A percentile compares a stretch with the other conserved stretches of the same genome.
Evolutionary conservation across 2,888 invertebrate species (phyloP).

Genomic region (Syrista parreyssii): DNA sequence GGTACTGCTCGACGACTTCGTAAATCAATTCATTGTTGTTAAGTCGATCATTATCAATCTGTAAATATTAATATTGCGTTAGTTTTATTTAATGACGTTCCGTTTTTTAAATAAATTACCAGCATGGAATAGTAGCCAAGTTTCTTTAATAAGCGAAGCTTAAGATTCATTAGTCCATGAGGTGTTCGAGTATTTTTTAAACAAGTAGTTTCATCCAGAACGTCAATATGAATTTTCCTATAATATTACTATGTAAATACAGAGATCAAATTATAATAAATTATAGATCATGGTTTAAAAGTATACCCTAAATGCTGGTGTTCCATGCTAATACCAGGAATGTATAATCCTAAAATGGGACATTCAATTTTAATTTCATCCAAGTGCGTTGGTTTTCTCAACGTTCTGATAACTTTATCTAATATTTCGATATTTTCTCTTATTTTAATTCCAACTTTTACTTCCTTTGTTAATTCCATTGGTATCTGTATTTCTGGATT

Average conservation of each 20-base stretch:
- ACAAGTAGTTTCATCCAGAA: slow-evolving; percentile 63
- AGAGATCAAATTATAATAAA: not conserved
- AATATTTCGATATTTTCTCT: slow-evolving; percentile 47
- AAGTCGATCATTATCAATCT: not conserved
- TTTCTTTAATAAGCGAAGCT: slow-evolving; percentile 62
- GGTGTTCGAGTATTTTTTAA: slow-evolving; percentile 58
- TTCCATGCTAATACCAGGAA: slow-evolving; percentile 36
- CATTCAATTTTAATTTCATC: slow-evolving; percentile 47
- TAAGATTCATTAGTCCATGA: slow-evolving; percentile 65
- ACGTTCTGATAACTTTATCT: slow-evolving; percentile 41
- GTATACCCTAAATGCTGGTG: slow-evolving; percentile 20
- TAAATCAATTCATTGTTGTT: not conserved
- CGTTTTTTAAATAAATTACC: slow-evolving; percentile 47
- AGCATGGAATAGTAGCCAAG: slow-evolving; percentile 58
- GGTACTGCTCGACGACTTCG: not conserved
- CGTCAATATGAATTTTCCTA: slow-evolving; percentile 63
- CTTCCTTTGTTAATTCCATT: slow-evolving; percentile 39
- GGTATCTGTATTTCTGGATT: slow-evolving; percentile 53
- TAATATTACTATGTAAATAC: slow-evolving; percentile 41
- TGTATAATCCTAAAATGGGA: slow-evolving; percentile 31
- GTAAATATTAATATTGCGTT: not conserved
- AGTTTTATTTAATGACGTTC: not conserved
- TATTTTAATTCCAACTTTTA: slow-evolving; percentile 35
- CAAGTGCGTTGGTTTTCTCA: slow-evolving; percentile 40
- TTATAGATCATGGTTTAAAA: slow-evolving; percentile 43